These are phyloP conservation scores for Daboia siamensis DNA, from an alignment of 2,113 vertebrate species.

Conservation along the genomic window DNA sequence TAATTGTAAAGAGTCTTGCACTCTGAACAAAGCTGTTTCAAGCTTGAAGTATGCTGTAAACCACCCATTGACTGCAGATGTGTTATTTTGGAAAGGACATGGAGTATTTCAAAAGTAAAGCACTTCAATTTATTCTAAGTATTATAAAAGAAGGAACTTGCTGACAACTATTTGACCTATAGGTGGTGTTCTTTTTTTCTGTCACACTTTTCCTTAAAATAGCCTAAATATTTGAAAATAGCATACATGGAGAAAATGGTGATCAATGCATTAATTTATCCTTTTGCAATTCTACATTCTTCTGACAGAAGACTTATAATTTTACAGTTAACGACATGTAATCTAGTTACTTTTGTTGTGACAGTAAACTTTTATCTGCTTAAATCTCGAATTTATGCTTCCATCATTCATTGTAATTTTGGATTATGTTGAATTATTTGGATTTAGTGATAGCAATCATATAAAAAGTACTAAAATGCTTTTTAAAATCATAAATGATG, in stretches of 20 bases:
- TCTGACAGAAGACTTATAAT: neutral
- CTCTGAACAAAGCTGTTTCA: neutral
- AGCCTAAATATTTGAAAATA: neutral
- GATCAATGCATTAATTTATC: neutral
- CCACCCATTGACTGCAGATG: neutral
- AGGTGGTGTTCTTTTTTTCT: constrained; percentile 32
- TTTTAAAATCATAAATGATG: neutral
- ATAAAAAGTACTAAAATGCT: neutral
- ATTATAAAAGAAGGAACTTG: neutral
- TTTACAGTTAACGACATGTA: neutral
- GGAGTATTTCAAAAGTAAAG: neutral
- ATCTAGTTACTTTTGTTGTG: neutral
- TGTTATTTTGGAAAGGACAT: neutral
- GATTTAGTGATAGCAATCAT: neutral
- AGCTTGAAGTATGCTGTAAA: neutral
- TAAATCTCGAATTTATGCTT: neutral
- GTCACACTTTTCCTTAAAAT: neutral
- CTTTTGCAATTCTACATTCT: neutral
- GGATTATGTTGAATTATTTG: neutral
- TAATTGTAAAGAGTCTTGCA: neutral
- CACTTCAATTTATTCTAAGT: neutral
- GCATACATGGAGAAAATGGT: neutral
- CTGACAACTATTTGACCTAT: neutral
- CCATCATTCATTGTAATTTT: neutral
- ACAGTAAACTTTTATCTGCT: neutral